Percentiles rank a stretch among this genome's conserved stretches.
phyloP scores from a whole-genome alignment of 2,888 invertebrate species.

The Nomada goodeniana region DNA sequence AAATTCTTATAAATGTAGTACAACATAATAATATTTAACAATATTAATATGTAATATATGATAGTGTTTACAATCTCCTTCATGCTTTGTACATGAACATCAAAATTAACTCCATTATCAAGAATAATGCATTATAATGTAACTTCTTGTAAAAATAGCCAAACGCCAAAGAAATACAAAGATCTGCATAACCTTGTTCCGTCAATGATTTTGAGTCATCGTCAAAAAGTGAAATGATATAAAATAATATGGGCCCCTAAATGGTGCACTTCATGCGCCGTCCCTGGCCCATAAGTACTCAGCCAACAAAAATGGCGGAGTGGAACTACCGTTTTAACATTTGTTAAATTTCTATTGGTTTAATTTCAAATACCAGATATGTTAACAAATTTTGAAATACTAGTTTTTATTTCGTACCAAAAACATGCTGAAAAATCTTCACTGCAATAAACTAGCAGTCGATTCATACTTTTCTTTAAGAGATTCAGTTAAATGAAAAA shows the following conservation, averaged over 20 bases:
- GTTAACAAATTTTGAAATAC: constrained; percentile 4
- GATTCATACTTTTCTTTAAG: constrained; percentile 16
- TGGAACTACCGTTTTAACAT: constrained; percentile 40
- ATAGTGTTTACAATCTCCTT: constrained; percentile 6
- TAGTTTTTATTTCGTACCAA: not conserved
- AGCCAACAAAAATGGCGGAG: constrained; percentile 72
- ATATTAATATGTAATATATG: too few species aligned
- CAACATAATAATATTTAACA: too few species aligned
- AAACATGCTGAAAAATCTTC: not conserved
- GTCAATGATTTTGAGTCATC: constrained; percentile 38
- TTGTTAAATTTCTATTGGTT: not conserved
- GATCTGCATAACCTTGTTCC: not conserved
- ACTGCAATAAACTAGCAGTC: not conserved
- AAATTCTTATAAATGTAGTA: not conserved
- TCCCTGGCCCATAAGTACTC: constrained; percentile 73
- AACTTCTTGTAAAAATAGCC: too few species aligned
- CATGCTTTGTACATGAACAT: not conserved
- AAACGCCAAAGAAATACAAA: not conserved
- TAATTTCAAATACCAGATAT: constrained; percentile 21
- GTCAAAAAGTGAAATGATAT: not conserved
- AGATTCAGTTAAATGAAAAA: constrained; percentile 1
- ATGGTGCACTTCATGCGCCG: constrained; percentile 48
- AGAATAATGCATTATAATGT: too few species aligned
- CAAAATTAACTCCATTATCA: not conserved
- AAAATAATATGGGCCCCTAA: constrained; percentile 52